Conservation (phyloP, 2,797 vertebrate genomes). For the Neosilurus mollespiculum region DNA sequence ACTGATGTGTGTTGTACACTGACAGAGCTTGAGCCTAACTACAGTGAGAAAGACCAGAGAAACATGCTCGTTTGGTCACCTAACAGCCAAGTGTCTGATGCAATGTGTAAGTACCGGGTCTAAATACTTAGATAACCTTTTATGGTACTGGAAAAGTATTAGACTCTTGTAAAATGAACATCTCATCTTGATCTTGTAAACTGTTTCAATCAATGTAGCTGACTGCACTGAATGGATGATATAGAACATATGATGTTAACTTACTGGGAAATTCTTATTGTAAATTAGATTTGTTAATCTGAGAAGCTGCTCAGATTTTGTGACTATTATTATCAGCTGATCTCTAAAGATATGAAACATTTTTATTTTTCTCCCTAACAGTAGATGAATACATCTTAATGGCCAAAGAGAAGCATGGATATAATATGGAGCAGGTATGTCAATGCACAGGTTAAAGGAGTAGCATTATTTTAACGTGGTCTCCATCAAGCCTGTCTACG, state of each 20-base stretch:
- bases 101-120: constrained; percentile 80
- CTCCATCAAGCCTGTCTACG: background rate
- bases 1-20: constrained; percentile 30
- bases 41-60: constrained; percentile 84
- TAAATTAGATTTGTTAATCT: background rate
- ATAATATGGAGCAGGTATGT: constrained; percentile 90
- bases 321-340: background rate
- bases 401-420: constrained; percentile 93
- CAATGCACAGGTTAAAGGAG: constrained; percentile 6
- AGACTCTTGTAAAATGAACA: background rate
- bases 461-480: background rate
- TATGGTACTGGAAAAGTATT: background rate
- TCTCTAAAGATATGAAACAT: background rate
- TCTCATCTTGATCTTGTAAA: background rate
- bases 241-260: background rate
- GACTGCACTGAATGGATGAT: background rate
- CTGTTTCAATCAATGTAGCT: background rate
- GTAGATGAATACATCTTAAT: constrained; percentile 92
- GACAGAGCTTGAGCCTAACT: constrained; percentile 77
- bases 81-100: constrained; percentile 82
- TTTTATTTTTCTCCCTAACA: constrained; percentile 54
- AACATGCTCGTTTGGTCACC: constrained; percentile 96
- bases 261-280: background rate
- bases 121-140: background rate
- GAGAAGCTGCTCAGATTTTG: background rate